Percentiles rank a stretch among this genome's conserved stretches.
Evolutionary conservation across 2,113 vertebrate species (phyloP).

Genomic region (Silurus asotus): DNA sequence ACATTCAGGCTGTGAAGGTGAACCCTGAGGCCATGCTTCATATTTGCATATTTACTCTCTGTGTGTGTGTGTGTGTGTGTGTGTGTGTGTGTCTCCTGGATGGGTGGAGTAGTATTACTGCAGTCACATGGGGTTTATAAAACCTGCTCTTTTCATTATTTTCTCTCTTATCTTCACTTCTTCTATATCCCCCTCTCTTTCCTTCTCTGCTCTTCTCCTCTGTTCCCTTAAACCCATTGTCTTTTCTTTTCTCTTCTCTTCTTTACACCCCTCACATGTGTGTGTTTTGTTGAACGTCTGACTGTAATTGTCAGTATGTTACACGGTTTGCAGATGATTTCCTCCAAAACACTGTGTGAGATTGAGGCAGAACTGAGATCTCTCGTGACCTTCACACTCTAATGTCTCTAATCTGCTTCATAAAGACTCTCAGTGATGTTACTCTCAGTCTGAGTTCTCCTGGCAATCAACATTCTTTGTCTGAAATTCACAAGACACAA

Average conservation of each 20-base stretch:
- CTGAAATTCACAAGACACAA: too few species aligned
- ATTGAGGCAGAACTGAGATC: too few species aligned
- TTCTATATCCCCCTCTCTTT: background rate
- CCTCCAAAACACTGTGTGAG: too few species aligned
- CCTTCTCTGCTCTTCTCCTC: background rate
- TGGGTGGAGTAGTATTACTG: background rate
- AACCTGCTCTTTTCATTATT: background rate
- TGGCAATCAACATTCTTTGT: too few species aligned
- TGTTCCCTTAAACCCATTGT: background rate
- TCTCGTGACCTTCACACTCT: background rate
- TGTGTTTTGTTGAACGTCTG: too few species aligned
- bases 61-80: background rate
- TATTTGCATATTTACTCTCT: background rate
- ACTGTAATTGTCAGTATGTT: too few species aligned
- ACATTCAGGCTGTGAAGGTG: conserved; percentile 86
- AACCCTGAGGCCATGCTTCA: background rate
- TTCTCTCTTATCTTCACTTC: background rate
- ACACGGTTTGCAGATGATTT: too few species aligned
- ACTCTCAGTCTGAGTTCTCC: background rate
- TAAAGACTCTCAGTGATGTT: background rate
- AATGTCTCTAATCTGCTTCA: background rate
- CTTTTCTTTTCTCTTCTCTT: background rate
- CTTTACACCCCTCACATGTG: background rate
- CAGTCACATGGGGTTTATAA: background rate
- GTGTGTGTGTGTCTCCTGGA: background rate